Evolutionary conservation across 2,113 vertebrate species (phyloP), one percentile per base, ranked within the genome.

Genomic region (Anser cygnoides): DNA sequence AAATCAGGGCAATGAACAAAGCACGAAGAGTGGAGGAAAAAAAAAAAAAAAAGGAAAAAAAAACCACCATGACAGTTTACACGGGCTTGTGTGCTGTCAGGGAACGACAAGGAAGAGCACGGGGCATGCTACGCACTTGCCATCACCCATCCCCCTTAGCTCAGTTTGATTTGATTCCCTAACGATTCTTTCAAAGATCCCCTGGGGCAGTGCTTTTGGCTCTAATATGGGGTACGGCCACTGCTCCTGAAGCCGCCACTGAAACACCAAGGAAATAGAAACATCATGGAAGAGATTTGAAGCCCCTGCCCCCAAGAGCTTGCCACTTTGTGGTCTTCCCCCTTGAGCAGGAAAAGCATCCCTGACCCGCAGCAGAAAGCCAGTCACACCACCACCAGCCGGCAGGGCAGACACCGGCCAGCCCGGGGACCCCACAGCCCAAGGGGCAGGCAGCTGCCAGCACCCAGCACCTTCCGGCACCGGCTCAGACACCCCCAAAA

Each of bases 1-100:
- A 93, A 35, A 93, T n/a, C 58, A 73, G 87, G 52, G 70, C 71
- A 73, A 61, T 35, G 81, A 90, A 84, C 11, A 59, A 85, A 80
- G 39, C 43, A 67, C 44, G 7, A 66, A 65, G 31, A 80, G 33
- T 18, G 50, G 2, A 14, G 11, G 22, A 35, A 33, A 75, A 59
- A 55, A 14, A 55, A 55, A 55, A 13, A 55, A 14, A 55, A 55
- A 55, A 13, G 29, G 25, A 19, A 22, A 23, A 35, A 61, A 61
- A 50, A 29, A 31, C 14, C 10, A 37, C n/a, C 18, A 10, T 16
- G 52, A 19, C n/a, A 66, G 21, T 39, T 79, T 75, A 75, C 13
- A 26, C 4, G 19, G n/a, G 26, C 70, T 74, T 55, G 29, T 7
- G 12, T 9, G 25, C 37, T 8, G 35, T 14, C 54, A 65, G 39